These are phyloP conservation scores for Cynopterus brachyotis DNA, from an alignment of 2,113 vertebrate genomes.

Conservation along the genomic window DNA sequence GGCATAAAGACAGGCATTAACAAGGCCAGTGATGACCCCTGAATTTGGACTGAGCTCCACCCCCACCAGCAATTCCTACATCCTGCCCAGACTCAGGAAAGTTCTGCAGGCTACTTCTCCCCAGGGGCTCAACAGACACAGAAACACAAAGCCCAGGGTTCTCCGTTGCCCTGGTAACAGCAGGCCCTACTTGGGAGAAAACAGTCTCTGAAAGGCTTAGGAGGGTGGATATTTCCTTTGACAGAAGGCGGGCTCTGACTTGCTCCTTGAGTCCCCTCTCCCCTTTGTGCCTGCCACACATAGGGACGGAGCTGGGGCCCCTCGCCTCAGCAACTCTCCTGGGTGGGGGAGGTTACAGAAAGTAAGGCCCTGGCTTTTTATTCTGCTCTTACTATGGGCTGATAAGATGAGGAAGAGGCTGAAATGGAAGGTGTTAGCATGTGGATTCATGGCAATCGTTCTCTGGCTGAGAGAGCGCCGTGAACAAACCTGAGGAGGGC, in stretches of 20 bases:
- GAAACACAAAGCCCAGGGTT: slow-evolving; percentile 67
- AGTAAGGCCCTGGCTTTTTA: neutral
- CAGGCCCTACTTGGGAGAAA: slow-evolving; percentile 56
- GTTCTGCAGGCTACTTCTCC: slow-evolving; percentile 28
- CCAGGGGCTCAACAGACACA: slow-evolving; percentile 34
- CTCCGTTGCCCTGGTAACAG: slow-evolving; percentile 67
- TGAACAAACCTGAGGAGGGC: neutral
- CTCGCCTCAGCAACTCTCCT: neutral
- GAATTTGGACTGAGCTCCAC: neutral
- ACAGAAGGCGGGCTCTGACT: slow-evolving; percentile 29
- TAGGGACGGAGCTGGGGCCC: neutral
- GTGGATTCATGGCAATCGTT: neutral
- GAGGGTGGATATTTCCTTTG: slow-evolving; percentile 62
- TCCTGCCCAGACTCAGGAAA: slow-evolving; percentile 55
- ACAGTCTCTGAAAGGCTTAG: slow-evolving; percentile 61
- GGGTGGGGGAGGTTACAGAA: neutral
- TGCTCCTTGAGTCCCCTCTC: neutral
- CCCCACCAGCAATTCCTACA: slow-evolving; percentile 28
- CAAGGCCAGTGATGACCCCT: neutral
- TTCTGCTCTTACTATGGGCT: neutral
- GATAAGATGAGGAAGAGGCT: slow-evolving; percentile 11
- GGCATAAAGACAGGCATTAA: neutral
- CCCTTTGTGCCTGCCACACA: slow-evolving; percentile 31
- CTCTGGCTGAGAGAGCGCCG: neutral
- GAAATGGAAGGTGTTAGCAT: neutral